phyloP scores from a whole-genome alignment of 2,888 invertebrate species.

The Cephus nigrinus region DNA sequence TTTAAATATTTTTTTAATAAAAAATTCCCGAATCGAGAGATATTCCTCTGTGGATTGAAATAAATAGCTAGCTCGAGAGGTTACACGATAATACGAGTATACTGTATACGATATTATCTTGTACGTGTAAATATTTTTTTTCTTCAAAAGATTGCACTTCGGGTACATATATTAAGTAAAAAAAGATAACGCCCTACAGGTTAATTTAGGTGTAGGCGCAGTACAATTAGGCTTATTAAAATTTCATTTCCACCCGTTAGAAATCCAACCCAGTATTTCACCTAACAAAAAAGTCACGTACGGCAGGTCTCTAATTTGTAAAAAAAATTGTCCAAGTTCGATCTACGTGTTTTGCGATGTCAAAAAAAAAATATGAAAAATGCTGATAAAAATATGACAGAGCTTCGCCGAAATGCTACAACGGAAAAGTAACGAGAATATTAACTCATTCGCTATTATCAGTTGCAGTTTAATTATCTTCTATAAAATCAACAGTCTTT shows the following conservation, averaged over 20 bases:
- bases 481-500: background rate
- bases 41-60: background rate
- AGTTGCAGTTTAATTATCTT: background rate
- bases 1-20: background rate
- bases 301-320: background rate
- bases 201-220: background rate
- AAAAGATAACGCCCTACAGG: background rate
- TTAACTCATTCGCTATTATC: background rate
- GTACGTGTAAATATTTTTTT: background rate
- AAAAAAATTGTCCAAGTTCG: fast-evolving
- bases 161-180: background rate
- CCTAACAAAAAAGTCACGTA: background rate
- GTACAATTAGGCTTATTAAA: background rate
- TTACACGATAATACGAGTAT: background rate
- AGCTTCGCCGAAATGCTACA: background rate
- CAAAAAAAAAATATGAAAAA: no score
- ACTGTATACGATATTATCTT: background rate
- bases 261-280: background rate
- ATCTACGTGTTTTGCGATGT: background rate
- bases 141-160: background rate
- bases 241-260: background rate
- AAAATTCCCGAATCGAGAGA: background rate
- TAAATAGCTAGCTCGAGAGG: background rate
- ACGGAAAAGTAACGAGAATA: background rate
- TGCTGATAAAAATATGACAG: background rate